Evolutionary conservation across 1,140 invertebrate genomes (phyloP), one percentile per base, ranked within the genome.

Genomic region (Sarcophaga bullata): DNA sequence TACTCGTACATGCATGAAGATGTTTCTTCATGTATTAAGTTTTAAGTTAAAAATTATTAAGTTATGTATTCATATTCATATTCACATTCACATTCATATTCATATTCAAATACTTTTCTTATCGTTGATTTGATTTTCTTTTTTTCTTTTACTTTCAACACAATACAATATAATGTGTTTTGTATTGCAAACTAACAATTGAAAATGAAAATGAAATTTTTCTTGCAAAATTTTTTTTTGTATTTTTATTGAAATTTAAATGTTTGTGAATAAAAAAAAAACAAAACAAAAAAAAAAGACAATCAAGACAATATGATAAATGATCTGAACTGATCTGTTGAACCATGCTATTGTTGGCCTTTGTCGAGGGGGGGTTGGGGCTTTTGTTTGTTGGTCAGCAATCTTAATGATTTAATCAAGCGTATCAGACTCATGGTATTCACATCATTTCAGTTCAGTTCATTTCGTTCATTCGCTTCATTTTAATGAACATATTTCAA

Each of bases 371-470:
- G 25, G 25, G 25, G 1, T 37, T n/a, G n/a, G n/a, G 25, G 25
- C 25, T 37, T 37, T 37, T 68, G 62, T 68, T 37, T 37, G 25
- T 37, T 37, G 25, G 25, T 37, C 25, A 37, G 25, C 25, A 68
- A 68, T 68, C 62, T 68, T 68, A 68, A 68, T 68, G 62, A 68
- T 68, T 68, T 68, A 68, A 68, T 68, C 62, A 68, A 68, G 62
- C 62, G 62, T 68, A 68, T 25, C 62, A 68, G 17, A 68, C n/a
- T 58, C 54, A 58, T 58, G 54, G n/a, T n/a, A 58, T 58, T 58
- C 54, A 58, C 54, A 58, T 58, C 54, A 58, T 58, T 58, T 7
- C 54, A 58, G 15, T 58, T 7, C 6, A 17, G 25, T 37, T 37
- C 25, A 37, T 37, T 37, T 37, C n/a, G 6, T 37, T 37, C 25